Evolutionary conservation across 2,888 invertebrate genomes (phyloP).

Genomic region (Hirtodrosophila trivittata): DNA sequence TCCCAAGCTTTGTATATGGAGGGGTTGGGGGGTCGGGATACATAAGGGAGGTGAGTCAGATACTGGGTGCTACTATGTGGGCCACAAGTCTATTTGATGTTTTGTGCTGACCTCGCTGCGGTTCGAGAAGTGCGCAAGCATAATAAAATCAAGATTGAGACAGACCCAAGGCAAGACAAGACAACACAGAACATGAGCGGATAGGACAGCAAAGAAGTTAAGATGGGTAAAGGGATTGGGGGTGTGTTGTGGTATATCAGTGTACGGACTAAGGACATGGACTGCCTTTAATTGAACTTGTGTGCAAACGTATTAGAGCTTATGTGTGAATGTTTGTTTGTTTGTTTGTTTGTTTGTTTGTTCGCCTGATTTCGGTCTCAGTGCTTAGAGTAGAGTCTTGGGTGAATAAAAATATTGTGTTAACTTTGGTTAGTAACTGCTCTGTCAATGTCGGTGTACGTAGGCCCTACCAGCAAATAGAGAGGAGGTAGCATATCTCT

Average conservation of each 20-base stretch:
- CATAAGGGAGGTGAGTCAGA: too few species aligned
- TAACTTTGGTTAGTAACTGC: conserved; percentile 68
- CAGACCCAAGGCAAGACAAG: conserved; percentile 27
- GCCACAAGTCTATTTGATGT: conserved; percentile 69
- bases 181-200: conserved; percentile 6
- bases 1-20: not conserved
- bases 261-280: conserved; percentile 27
- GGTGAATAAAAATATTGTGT: conserved; percentile 77
- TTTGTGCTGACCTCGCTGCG: conserved; percentile 77
- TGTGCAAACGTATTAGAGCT: conserved; percentile 72
- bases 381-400: conserved; percentile 64
- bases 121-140: conserved; percentile 73
- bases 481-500: conserved; percentile 22
- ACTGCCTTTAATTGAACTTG: conserved; percentile 75
- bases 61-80: conserved; percentile 17
- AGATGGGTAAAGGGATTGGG: not conserved
- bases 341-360: conserved; percentile 23
- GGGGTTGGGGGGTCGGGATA: too few species aligned
- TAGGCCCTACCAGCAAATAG: conserved; percentile 19
- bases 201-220: conserved; percentile 2
- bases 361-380: conserved; percentile 47
- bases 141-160: conserved; percentile 76
- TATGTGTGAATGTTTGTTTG: conserved; percentile 71
- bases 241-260: not conserved
- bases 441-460: conserved; percentile 21